Percentiles rank a stretch among this genome's conserved stretches.
phyloP scores from a whole-genome alignment of 2,888 invertebrate species.

The Idaea straminata region DNA sequence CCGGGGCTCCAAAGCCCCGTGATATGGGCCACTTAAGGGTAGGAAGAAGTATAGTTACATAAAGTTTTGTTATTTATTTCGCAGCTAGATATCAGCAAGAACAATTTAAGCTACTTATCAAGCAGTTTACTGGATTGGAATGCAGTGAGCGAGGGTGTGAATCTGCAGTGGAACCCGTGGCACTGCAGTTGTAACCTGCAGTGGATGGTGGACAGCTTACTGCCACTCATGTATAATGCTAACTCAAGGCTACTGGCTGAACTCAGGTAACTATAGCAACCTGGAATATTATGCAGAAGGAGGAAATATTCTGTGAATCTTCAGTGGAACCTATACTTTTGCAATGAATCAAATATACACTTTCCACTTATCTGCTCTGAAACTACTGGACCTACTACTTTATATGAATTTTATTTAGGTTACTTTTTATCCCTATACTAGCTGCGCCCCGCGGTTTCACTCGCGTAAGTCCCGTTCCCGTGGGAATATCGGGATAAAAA shows the following conservation, averaged over 20 bases:
- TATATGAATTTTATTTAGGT: too few relatives aligned
- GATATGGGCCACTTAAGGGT: not conserved
- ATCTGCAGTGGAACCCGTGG: constrained; percentile 83
- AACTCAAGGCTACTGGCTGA: constrained; percentile 68
- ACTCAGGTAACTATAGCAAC: constrained; percentile 63
- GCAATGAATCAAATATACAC: too few relatives aligned
- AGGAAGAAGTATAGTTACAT: not conserved
- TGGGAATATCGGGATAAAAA: too few relatives aligned
- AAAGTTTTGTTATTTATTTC: constrained; percentile 20
- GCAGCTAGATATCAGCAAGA: constrained; percentile 81
- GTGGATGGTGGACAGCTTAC: constrained; percentile 78
- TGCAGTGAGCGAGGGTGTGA: constrained; percentile 57
- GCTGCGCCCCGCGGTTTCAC: too few relatives aligned
- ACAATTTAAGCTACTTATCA: constrained; percentile 67
- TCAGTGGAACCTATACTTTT: too few relatives aligned
- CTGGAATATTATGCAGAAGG: too few relatives aligned
- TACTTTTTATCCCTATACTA: too few relatives aligned
- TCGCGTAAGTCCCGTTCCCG: too few relatives aligned
- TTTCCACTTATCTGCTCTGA: too few relatives aligned
- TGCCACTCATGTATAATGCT: constrained; percentile 69
- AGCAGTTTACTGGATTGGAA: constrained; percentile 61
- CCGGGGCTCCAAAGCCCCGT: too few relatives aligned
- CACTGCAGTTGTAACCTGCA: constrained; percentile 81
- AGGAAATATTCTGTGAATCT: too few relatives aligned
- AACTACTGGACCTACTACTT: too few relatives aligned